Evolutionary conservation across 1,140 invertebrate species (phyloP), one percentile per base, ranked within the genome.

Genomic region (Acromyrmex echinatior): DNA sequence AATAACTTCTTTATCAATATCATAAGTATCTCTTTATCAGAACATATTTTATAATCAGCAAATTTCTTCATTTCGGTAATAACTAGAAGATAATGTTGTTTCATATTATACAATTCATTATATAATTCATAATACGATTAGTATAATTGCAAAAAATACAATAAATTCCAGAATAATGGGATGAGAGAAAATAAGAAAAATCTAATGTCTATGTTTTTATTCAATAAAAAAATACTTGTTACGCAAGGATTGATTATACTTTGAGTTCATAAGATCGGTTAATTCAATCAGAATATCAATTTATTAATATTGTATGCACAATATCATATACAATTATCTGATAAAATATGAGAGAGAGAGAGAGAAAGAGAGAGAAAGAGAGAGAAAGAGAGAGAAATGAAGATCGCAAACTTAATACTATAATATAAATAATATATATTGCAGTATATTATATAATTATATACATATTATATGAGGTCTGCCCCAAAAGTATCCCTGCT

Each of bases 11-110:
- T 60, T 35, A 16, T 18, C 1, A 39, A 1, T 39, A 45, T 45
- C 39, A 39, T 39, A 7, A 10, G 9, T 10, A 45, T 45, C 39
- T 74, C 6, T 49, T 62, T 39, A 16, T 25, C 3, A 39, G n/a
- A 71, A 82, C 21, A 10, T 9, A 81, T 39, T 81, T 71, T 58
- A 2, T 56, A 56, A 18, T 56, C 53, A 56, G 14, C 51, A 60
- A 25, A 63, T 85, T 21, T 10, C 10, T 85, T 77, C 62, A 85
- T 85, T 85, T 85, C 31, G 2, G 21, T 25, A 76, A 16, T 53
- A 0, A 10, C 14, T 76, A 62, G 39, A 65, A 77, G 2, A 84
- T n/a, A 25, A 77, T 60, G 4, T 51, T 14, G 10, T 45, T 49
- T 21, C 3, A 45, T 45, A 31, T 58, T 58, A 58, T 58, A 45